A percentile compares a stretch with the other conserved stretches of the same genome.
Evolutionary conservation across 2,113 vertebrate genomes (phyloP).

Genomic region (Sapayoa aenigma): DNA sequence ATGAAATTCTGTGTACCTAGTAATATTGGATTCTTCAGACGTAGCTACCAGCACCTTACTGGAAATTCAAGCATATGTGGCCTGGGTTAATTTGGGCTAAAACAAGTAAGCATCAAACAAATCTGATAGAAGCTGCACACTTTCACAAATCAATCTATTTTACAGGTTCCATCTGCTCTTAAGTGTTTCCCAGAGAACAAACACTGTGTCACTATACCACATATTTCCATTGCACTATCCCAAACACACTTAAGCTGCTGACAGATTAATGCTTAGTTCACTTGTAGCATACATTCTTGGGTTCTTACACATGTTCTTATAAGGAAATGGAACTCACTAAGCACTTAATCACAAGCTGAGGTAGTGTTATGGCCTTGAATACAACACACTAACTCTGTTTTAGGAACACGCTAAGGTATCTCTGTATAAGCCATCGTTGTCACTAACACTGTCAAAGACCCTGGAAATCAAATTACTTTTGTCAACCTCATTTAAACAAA

Average conservation of each 20-base stretch:
- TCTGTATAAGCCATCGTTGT: neutral
- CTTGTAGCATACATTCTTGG: slow-evolving; percentile 57
- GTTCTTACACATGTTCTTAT: slow-evolving; percentile 68
- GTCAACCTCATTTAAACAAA: slow-evolving; percentile 28
- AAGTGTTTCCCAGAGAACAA: slow-evolving; percentile 57
- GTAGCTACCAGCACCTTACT: neutral
- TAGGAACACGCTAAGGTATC: slow-evolving; percentile 13
- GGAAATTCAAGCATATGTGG: neutral
- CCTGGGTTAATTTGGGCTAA: slow-evolving; percentile 37
- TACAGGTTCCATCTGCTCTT: slow-evolving; percentile 58
- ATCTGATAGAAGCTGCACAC: neutral
- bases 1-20: neutral
- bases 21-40: neutral
- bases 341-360: slow-evolving; percentile 37
- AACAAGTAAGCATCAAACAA: slow-evolving; percentile 14
- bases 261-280: slow-evolving; percentile 69
- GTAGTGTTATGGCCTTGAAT: slow-evolving; percentile 18
- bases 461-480: slow-evolving; percentile 37
- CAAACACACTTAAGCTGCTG: slow-evolving; percentile 68
- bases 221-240: slow-evolving; percentile 48
- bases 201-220: slow-evolving; percentile 29
- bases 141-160: slow-evolving; percentile 27
- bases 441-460: neutral
- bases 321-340: slow-evolving; percentile 66
- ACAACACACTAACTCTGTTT: neutral